These are phyloP conservation scores for Cyclargus thomasi DNA, from an alignment of 1,140 invertebrate genomes.

Conservation along the genomic window DNA sequence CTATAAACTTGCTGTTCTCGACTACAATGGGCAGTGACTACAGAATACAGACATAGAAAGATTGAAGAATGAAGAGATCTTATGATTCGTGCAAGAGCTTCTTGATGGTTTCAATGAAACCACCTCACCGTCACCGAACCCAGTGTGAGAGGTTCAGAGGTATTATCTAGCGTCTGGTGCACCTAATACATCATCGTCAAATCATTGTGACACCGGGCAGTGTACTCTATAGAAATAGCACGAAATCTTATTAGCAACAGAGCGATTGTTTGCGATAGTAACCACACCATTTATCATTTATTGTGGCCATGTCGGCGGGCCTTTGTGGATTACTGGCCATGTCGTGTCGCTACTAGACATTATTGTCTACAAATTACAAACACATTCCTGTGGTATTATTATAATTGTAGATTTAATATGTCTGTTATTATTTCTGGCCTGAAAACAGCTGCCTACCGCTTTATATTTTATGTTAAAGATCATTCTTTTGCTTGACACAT, in stretches of 20 bases:
- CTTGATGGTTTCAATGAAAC: no score
- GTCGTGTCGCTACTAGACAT: constrained; percentile 8
- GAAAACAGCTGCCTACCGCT: no score
- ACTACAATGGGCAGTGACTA: no score
- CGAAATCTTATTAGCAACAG: constrained; percentile 50
- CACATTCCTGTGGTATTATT: neutral
- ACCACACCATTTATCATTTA: constrained; percentile 61
- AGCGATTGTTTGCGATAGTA: constrained; percentile 53
- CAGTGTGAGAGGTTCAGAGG: no score
- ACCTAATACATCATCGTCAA: constrained; percentile 60
- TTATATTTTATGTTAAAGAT: no score
- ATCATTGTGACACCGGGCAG: constrained; percentile 47
- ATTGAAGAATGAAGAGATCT: no score
- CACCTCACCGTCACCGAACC: no score
- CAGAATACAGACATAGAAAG: no score
- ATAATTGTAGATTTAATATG: neutral
- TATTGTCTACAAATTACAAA: neutral
- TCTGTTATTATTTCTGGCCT: no score
- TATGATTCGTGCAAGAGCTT: no score
- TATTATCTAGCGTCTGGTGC: neutral
- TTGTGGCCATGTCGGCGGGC: constrained; percentile 47
- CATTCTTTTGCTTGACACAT: no score
- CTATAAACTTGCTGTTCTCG: no score
- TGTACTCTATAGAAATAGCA: constrained; percentile 44
- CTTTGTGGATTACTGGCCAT: constrained; percentile 30